Evolutionary conservation across 2,888 invertebrate genomes (phyloP).

Genomic region (Julus scandinavius): DNA sequence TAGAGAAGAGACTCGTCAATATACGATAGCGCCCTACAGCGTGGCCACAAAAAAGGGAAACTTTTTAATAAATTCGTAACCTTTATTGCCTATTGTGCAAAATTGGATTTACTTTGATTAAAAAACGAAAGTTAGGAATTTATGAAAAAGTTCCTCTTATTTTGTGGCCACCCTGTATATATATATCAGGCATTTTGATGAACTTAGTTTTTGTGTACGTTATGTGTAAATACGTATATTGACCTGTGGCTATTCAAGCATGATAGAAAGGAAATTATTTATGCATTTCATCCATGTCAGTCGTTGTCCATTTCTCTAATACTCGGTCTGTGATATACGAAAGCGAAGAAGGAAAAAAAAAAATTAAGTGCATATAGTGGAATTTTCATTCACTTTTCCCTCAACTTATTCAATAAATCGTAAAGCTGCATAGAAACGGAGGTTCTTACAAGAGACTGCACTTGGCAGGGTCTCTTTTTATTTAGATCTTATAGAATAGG

Average conservation of each 20-base stretch:
- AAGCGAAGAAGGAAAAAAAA: neutral
- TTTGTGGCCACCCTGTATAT: no score
- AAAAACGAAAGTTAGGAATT: no score
- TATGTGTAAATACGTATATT: neutral
- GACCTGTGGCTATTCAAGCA: neutral
- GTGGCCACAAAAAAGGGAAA: no score
- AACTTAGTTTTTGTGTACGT: neutral
- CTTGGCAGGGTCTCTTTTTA: neutral
- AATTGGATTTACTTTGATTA: no score
- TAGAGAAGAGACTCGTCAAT: no score
- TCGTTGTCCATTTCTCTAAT: neutral
- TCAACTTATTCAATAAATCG: slow-evolving; percentile 22
- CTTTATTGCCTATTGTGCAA: no score
- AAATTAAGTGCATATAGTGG: no score
- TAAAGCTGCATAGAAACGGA: neutral
- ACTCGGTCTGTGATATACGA: neutral
- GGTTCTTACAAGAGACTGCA: neutral
- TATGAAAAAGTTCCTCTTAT: no score
- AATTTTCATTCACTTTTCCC: neutral
- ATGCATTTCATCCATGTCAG: neutral
- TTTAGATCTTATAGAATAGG: neutral
- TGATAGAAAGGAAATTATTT: neutral
- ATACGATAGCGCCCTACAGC: no score
- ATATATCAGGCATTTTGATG: no score
- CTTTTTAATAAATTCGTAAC: no score